Conservation (phyloP, 2,797 vertebrate genomes). For the Sphenopsis melanotis region DNA sequence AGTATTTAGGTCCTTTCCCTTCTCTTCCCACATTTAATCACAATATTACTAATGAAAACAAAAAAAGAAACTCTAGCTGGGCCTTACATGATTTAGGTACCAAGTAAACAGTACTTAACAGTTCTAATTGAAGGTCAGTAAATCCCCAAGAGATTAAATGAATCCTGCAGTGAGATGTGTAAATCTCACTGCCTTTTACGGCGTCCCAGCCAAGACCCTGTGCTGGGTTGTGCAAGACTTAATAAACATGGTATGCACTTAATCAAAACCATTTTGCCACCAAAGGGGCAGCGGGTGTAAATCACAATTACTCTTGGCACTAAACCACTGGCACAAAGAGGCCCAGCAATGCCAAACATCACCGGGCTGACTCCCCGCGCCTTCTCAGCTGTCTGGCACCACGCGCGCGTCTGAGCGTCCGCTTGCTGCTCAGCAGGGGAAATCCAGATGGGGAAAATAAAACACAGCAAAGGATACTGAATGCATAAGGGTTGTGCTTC, state of each 20-base stretch:
- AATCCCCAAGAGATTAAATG: constrained; percentile 80
- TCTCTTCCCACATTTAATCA: constrained; percentile 47
- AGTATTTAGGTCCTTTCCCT: constrained; percentile 18
- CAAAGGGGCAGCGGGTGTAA: constrained; percentile 73
- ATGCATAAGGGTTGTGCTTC: constrained; percentile 2
- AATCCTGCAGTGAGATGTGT: constrained; percentile 76
- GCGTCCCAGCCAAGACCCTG: constrained; percentile 56
- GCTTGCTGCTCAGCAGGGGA: constrained; percentile 56
- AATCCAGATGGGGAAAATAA: constrained; percentile 58
- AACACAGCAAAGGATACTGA: constrained; percentile 21
- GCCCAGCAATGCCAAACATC: constrained; percentile 65
- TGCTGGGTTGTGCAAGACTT: constrained; percentile 70
- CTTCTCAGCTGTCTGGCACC: constrained; percentile 61
- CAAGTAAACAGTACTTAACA: constrained; percentile 79
- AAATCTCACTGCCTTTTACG: constrained; percentile 76
- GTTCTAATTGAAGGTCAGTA: constrained; percentile 84
- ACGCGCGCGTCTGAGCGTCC: neutral
- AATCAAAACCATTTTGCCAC: constrained; percentile 84
- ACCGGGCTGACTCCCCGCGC: constrained; percentile 37
- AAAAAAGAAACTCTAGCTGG: constrained; percentile 61
- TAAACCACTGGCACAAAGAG: constrained; percentile 72
- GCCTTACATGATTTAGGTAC: constrained; percentile 77
- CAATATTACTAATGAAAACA: constrained; percentile 70
- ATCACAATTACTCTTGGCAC: constrained; percentile 79
- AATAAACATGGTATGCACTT: constrained; percentile 79